A percentile compares a stretch with the other conserved stretches of the same genome.
Conservation (phyloP, 2,888 invertebrate species). For the Xanthia togata region DNA sequence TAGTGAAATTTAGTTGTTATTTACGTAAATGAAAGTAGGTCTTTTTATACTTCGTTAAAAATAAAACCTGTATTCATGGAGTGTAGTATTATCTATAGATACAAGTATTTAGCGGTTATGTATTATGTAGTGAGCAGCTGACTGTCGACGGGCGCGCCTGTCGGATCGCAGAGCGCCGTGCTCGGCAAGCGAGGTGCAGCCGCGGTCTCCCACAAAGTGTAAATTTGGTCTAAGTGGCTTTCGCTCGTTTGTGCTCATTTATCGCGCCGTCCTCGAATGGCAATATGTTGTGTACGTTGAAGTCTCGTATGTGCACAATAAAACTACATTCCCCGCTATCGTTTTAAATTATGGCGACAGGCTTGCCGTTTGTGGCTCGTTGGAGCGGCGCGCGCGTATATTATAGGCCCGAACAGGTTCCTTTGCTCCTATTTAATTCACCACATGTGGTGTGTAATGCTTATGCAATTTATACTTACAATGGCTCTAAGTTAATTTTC, state of each 20-base stretch:
- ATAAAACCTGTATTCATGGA: constrained; percentile 62
- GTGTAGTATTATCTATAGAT: constrained; percentile 61
- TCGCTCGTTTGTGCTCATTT: constrained; percentile 88
- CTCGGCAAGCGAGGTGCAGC: constrained; percentile 75
- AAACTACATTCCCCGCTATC: constrained; percentile 85
- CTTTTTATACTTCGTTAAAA: constrained; percentile 52
- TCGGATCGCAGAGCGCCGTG: constrained; percentile 69
- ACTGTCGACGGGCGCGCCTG: constrained; percentile 73
- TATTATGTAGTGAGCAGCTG: constrained; percentile 84
- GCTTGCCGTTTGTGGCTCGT: constrained; percentile 82
- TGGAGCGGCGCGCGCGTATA: constrained; percentile 79
- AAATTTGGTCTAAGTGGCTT: constrained; percentile 90
- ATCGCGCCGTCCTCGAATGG: constrained; percentile 82
- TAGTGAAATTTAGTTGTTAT: constrained; percentile 70
- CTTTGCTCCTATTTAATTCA: constrained; percentile 87
- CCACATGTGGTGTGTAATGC: constrained; percentile 84
- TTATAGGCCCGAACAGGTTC: constrained; percentile 86
- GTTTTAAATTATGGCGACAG: constrained; percentile 86
- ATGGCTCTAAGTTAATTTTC: constrained; percentile 79
- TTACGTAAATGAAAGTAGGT: constrained; percentile 67
- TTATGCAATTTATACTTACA: constrained; percentile 87
- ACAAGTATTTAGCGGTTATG: constrained; percentile 58
- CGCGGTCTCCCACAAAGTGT: constrained; percentile 90
- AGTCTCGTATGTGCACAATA: constrained; percentile 83
- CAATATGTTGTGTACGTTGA: constrained; percentile 83